phyloP scores from a whole-genome alignment of 2,888 invertebrate species.

The Idaea biselata region DNA sequence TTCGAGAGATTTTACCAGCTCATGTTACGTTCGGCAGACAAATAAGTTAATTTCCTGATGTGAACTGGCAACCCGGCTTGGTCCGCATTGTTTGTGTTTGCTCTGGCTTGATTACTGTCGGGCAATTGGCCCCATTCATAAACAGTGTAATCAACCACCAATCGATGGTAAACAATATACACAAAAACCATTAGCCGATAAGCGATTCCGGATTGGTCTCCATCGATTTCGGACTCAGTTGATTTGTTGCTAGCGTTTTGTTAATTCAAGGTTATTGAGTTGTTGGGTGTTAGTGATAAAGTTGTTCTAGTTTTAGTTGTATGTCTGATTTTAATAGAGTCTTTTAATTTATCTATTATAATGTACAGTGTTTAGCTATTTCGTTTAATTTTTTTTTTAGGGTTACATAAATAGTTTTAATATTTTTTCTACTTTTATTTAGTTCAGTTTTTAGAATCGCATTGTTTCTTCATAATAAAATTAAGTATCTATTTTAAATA shows the following conservation, averaged over 20 bases:
- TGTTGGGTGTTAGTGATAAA: constrained; percentile 10
- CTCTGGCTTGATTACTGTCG: constrained; percentile 28
- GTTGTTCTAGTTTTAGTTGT: background rate
- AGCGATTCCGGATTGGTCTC: constrained; percentile 33
- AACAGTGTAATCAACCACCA: constrained; percentile 35
- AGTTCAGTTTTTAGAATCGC: no score
- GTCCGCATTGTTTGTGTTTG: constrained; percentile 29
- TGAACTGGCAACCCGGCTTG: constrained; percentile 25
- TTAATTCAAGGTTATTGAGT: background rate
- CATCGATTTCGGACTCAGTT: constrained; percentile 29
- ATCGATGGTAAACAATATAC: constrained; percentile 43
- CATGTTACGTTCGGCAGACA: constrained; percentile 24
- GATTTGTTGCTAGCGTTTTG: constrained; percentile 5
- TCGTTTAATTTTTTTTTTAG: no score
- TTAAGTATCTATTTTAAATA: no score
- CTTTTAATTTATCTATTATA: no score
- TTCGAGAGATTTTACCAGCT: constrained; percentile 20
- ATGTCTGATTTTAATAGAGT: no score
- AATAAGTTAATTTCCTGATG: constrained; percentile 34
- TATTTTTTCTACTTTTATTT: no score
- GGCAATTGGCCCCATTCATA: constrained; percentile 28
- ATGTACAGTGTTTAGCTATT: no score
- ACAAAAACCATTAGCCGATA: constrained; percentile 40
- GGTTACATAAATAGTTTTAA: no score
- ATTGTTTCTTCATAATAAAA: no score